Evolutionary conservation across 1,140 invertebrate species (phyloP), one percentile per base, ranked within the genome.

Genomic region (Latrodectus geometricus): DNA sequence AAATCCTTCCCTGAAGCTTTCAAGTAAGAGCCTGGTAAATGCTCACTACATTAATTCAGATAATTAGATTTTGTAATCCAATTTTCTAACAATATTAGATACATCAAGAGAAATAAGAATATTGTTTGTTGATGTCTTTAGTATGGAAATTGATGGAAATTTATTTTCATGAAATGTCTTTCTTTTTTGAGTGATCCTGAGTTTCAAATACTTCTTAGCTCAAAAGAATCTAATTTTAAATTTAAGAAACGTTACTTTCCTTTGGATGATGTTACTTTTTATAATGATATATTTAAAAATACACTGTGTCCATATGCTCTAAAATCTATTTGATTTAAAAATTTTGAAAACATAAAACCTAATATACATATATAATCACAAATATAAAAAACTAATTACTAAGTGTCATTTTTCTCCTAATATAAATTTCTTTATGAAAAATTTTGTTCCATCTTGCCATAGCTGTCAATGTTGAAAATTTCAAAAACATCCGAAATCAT

Each of bases 91-190:
- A 86, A 91, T 50, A 90, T 92, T 54, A 56, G 82, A 15, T 89
- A 91, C 81, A 88, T 92, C n/a, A 23, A 88, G 0, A 91, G 91
- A 9, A 77, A 86, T 0, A 80, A 90, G 8, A 92, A 92, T 75
- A 49, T 76, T n/a, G 35, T 86, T 52, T n/a, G 81, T 86, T 70
- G 20, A 65, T 0, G 5, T 78, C 12, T 86, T 81, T 4, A 23
- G 88, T 8, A 76, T 75, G 0, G 14, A 72, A 35, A 61, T 66
- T 21, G 14, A 21, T 11, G 20, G 7, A 8, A 35, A 73, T 50
- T 50, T 35, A 0, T n/a, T 78, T 14, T 56, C 48, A 78, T 17
- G 35, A 49, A 11, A n/a, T 82, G 21, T 48, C 66, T 15, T 14
- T n/a, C 48, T 20, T n/a, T 70, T 12, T 17, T 14, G 4, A 15